Conservation (phyloP, 1,140 invertebrate genomes). For the Drosophila tsacasi region DNA sequence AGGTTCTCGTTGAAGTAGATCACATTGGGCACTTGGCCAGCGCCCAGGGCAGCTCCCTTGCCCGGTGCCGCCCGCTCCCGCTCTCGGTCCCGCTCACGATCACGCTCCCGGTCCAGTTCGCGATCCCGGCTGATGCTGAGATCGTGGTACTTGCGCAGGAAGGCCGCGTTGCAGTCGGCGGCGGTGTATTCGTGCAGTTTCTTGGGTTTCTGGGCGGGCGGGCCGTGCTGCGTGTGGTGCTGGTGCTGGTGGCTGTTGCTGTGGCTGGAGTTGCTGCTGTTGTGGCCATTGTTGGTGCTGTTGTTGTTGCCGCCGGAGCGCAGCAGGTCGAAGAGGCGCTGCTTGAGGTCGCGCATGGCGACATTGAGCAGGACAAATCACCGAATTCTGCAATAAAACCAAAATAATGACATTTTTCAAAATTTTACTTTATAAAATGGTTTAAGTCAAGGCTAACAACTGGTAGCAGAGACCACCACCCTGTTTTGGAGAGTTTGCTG, state of each 20-base stretch:
- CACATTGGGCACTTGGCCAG: constrained; percentile 42
- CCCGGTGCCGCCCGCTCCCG: constrained; percentile 16
- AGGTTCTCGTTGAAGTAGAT: constrained; percentile 84
- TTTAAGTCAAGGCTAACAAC: neutral
- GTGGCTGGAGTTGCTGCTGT: constrained; percentile 22
- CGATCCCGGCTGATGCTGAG: constrained; percentile 52
- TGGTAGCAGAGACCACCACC: neutral
- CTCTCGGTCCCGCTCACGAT: constrained; percentile 35
- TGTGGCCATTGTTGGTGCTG: constrained; percentile 12
- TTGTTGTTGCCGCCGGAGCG: constrained; percentile 70
- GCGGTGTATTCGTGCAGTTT: constrained; percentile 77
- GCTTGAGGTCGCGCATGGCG: constrained; percentile 81
- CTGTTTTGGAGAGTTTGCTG: neutral
- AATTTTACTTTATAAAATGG: neutral
- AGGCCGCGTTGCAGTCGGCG: constrained; percentile 74
- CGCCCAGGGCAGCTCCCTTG: neutral
- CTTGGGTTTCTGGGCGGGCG: constrained; percentile 60
- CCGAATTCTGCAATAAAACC: constrained; percentile 12
- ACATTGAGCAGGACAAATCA: constrained; percentile 22
- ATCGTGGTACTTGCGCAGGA: constrained; percentile 76
- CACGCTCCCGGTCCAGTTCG: constrained; percentile 29
- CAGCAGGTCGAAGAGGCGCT: constrained; percentile 78
- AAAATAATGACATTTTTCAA: neutral
- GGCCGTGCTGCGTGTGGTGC: constrained; percentile 17
- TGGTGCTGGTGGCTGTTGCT: neutral